A percentile compares a stretch with the other conserved stretches of the same genome.
Evolutionary conservation across 2,113 vertebrate species (phyloP).

Genomic region (Calidris pygmaea): DNA sequence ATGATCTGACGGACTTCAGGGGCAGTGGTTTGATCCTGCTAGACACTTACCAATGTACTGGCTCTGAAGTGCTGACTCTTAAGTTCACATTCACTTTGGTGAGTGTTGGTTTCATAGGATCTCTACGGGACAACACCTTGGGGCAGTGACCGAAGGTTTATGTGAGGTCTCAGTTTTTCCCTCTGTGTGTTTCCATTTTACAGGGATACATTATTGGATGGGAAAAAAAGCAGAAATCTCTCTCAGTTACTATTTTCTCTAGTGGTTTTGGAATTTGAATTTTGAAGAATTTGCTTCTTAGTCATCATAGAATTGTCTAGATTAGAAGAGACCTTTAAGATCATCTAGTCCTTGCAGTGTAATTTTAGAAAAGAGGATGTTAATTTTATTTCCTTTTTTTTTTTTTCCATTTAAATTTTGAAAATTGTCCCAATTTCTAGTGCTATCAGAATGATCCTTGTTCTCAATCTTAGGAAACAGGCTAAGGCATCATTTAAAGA

Average conservation of each 20-base stretch:
- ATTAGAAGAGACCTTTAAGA: too few species aligned
- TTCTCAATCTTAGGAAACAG: neutral
- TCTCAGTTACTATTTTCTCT: neutral
- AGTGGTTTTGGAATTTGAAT: neutral
- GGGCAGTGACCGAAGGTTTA: neutral
- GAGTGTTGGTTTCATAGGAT: neutral
- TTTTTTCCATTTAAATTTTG: neutral
- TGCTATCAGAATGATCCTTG: neutral
- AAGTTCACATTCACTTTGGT: rapidly evolving
- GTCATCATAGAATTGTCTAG: too few species aligned
- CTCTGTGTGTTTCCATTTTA: neutral
- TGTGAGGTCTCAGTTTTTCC: neutral
- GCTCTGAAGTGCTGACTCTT: neutral
- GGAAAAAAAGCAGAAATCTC: neutral
- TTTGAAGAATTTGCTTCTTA: neutral
- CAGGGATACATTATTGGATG: neutral
- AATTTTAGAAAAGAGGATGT: neutral
- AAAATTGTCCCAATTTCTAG: neutral
- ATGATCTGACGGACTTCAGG: neutral
- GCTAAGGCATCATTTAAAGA: neutral
- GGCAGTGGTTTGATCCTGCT: neutral
- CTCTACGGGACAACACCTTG: neutral
- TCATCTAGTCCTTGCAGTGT: neutral
- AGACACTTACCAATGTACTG: neutral
- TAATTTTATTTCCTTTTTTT: neutral